These are phyloP conservation scores for Bembecia ichneumoniformis DNA, from an alignment of 2,888 invertebrate species.

Conservation along the genomic window DNA sequence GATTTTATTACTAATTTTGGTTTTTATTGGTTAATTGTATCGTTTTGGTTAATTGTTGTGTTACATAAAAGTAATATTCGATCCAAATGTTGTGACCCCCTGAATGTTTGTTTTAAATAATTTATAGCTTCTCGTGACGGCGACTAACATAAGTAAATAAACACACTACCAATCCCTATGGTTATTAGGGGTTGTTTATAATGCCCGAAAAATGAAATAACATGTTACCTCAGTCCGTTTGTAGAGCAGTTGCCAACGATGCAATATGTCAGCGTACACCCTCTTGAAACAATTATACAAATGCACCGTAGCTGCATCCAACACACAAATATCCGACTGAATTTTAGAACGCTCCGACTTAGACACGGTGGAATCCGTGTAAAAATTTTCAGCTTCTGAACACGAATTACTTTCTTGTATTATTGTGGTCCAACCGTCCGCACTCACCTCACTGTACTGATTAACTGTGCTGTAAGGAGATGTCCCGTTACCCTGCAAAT, in stretches of 20 bases:
- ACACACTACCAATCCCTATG: no score
- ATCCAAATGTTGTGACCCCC: no score
- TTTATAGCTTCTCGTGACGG: no score
- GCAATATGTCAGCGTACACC: constrained; percentile 90
- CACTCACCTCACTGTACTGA: constrained; percentile 78
- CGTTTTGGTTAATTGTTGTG: no score
- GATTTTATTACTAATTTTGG: no score
- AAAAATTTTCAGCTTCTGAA: constrained; percentile 86
- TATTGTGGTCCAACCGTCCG: constrained; percentile 83
- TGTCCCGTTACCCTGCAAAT: constrained; percentile 72
- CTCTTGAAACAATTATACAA: constrained; percentile 88
- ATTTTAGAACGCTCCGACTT: constrained; percentile 38
- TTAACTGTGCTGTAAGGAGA: constrained; percentile 93
- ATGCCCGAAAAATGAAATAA: no score
- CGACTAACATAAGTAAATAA: no score
- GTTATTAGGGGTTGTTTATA: no score
- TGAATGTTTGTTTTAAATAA: no score
- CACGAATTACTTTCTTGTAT: constrained; percentile 87
- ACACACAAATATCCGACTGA: constrained; percentile 37
- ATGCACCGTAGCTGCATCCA: constrained; percentile 59
- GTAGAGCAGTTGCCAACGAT: constrained; percentile 86
- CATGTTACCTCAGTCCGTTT: constrained; percentile 79
- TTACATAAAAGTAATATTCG: no score
- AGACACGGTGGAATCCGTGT: constrained; percentile 46
- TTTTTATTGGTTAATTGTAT: no score